These are phyloP conservation scores for Tetraneura akinire DNA, from an alignment of 1,140 invertebrate species.

Conservation along the genomic window DNA sequence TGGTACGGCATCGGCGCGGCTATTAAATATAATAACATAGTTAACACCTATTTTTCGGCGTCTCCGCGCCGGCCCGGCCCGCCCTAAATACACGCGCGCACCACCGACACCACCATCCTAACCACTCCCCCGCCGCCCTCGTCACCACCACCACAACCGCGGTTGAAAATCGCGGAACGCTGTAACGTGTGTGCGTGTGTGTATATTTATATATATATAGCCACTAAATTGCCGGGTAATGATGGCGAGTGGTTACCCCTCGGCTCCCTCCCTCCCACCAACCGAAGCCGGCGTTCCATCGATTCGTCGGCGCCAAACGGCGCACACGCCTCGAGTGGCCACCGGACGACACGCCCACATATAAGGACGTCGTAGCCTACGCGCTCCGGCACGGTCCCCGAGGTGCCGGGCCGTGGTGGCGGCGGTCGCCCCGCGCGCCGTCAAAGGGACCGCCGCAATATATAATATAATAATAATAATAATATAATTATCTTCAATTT, in stretches of 20 bases:
- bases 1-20: constrained; percentile 46
- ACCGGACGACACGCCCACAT: constrained; percentile 21
- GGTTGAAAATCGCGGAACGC: background rate
- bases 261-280: background rate
- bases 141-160: background rate
- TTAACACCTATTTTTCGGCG: constrained; percentile 48
- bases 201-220: too few relatives aligned
- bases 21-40: constrained; percentile 26
- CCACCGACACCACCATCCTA: background rate
- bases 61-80: constrained; percentile 30
- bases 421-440: background rate
- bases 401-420: background rate
- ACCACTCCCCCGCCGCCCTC: background rate
- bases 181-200: background rate
- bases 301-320: constrained; percentile 4
- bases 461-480: background rate
- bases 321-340: constrained; percentile 45
- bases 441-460: constrained; percentile 1
- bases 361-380: background rate
- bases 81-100: constrained; percentile 7
- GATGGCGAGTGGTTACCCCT: constrained; percentile 31
- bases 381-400: background rate
- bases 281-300: background rate
- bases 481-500: constrained; percentile 50
- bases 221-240: constrained; percentile 39